phyloP scores from a whole-genome alignment of 1,140 invertebrate genomes.

The Zaprionus gabonicus region DNA sequence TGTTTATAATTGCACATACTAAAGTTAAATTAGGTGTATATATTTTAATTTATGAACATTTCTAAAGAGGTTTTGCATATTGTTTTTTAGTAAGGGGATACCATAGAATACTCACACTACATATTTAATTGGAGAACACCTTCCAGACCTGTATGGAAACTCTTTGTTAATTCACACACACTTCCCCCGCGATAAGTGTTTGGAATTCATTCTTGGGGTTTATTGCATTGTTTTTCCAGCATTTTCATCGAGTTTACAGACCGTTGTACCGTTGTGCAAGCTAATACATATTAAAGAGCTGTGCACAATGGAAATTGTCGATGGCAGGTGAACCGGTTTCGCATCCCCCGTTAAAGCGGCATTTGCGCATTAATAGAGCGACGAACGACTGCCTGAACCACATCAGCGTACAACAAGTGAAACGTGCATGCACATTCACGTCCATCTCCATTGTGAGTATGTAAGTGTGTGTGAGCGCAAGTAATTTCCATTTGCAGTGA shows the following conservation, averaged over 20 bases:
- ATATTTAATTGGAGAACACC: too few species aligned
- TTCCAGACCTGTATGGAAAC: too few species aligned
- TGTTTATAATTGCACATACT: too few species aligned
- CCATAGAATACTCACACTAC: neutral
- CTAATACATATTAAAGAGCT: constrained; percentile 3
- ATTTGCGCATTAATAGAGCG: constrained; percentile 8
- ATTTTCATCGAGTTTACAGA: neutral
- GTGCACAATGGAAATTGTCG: neutral
- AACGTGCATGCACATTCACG: constrained; percentile 8
- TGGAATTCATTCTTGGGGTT: neutral
- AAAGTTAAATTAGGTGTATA: too few species aligned
- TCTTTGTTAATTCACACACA: too few species aligned
- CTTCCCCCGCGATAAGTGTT: too few species aligned
- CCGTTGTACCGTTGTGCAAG: neutral
- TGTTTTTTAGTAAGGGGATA: neutral
- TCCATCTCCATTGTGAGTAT: neutral
- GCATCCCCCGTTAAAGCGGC: neutral
- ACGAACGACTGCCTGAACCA: constrained; percentile 2
- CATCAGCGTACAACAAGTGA: neutral
- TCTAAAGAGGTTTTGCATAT: neutral
- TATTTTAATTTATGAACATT: neutral
- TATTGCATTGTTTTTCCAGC: constrained; percentile 4
- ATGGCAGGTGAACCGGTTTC: constrained; percentile 4
- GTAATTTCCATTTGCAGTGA: neutral
- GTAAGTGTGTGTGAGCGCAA: neutral